Percentiles rank a stretch among this genome's conserved stretches.
Conservation (phyloP, 1,140 invertebrate genomes). For the Psilanteris sp. region DNA sequence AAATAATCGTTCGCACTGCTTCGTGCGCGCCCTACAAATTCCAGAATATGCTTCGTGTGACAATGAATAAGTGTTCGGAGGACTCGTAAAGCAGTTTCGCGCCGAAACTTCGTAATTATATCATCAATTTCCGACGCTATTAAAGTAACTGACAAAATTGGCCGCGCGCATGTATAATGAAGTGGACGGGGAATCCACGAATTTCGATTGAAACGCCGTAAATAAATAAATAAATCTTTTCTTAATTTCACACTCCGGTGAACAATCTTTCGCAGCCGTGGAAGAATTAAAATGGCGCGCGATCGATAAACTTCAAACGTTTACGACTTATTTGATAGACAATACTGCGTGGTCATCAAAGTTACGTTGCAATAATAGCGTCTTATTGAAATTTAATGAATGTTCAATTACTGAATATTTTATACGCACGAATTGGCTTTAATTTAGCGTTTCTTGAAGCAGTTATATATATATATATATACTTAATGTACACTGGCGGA, state of each 20-base stretch:
- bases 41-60: constrained; percentile 49
- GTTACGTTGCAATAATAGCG: too few relatives aligned
- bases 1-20: constrained; percentile 48
- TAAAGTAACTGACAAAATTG: constrained; percentile 46
- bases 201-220: constrained; percentile 41
- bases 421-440: too few relatives aligned
- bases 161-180: constrained; percentile 35
- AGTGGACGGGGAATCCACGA: constrained; percentile 10
- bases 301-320: constrained; percentile 35
- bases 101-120: constrained; percentile 47
- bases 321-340: constrained; percentile 38
- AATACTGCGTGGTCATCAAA: constrained; percentile 15
- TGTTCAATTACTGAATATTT: too few relatives aligned
- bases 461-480: too few relatives aligned
- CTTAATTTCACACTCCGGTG: constrained; percentile 48
- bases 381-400: too few relatives aligned
- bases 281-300: constrained; percentile 44
- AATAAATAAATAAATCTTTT: constrained; percentile 60
- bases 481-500: too few relatives aligned
- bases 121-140: constrained; percentile 46
- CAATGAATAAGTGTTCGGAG: constrained; percentile 47
- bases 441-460: too few relatives aligned
- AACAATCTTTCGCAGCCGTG: constrained; percentile 9
- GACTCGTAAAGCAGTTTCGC: constrained; percentile 29
- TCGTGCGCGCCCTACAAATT: constrained; percentile 30